Evolutionary conservation across 2,797 vertebrate species (phyloP).

Genomic region (Jordanella pulchra): DNA sequence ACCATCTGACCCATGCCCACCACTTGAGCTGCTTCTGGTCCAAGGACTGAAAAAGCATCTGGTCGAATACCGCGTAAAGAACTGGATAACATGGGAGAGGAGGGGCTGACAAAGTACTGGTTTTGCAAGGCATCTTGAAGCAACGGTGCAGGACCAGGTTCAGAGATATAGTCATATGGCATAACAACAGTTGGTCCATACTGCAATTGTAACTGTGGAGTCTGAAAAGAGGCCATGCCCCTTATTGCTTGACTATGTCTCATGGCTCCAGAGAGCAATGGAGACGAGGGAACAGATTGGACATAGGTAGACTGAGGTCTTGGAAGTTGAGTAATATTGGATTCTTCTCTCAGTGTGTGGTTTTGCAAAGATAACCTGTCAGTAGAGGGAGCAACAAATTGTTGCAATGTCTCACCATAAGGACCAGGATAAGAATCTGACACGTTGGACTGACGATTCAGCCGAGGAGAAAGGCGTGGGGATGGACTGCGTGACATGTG

Average conservation of each 20-base stretch:
- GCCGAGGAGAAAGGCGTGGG: slow-evolving; percentile 59
- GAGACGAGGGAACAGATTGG: slow-evolving; percentile 67
- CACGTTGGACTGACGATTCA: slow-evolving; percentile 63
- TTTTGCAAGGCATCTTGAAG: slow-evolving; percentile 78
- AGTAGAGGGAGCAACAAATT: slow-evolving; percentile 44
- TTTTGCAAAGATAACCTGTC: slow-evolving; percentile 71
- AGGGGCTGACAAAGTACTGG: slow-evolving; percentile 15
- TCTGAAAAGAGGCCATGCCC: slow-evolving; percentile 65
- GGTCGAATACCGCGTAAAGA: slow-evolving; percentile 52
- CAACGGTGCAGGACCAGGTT: slow-evolving; percentile 73
- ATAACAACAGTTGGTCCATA: slow-evolving; percentile 73
- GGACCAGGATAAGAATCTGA: slow-evolving; percentile 39
- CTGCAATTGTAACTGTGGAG: slow-evolving; percentile 59
- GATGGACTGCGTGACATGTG: slow-evolving; percentile 61
- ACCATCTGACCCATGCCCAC: slow-evolving; percentile 45
- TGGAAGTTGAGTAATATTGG: slow-evolving; percentile 58
- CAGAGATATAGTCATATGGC: slow-evolving; percentile 77
- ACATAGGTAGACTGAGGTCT: slow-evolving; percentile 65
- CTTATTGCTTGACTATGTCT: slow-evolving; percentile 68
- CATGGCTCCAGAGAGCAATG: slow-evolving; percentile 74
- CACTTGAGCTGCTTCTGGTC: slow-evolving; percentile 41
- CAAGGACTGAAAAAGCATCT: slow-evolving; percentile 52
- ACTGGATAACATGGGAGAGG: slow-evolving; percentile 62
- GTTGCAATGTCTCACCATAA: slow-evolving; percentile 43
- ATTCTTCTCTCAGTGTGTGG: slow-evolving; percentile 63